Conservation (phyloP, 2,797 vertebrate species). For the Falco columbarius region DNA sequence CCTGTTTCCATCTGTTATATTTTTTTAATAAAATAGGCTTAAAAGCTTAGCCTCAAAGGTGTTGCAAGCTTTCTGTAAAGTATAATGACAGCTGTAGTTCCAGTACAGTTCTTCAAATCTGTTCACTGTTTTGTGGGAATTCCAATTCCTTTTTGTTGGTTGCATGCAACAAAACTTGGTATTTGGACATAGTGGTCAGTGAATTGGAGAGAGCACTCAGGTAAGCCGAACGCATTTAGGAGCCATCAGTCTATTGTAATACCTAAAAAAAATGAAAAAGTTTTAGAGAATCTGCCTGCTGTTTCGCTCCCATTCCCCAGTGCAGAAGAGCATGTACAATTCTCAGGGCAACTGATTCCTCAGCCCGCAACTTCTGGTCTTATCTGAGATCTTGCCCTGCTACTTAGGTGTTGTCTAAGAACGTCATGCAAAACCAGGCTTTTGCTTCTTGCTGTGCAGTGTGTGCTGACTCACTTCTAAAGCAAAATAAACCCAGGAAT, state of each 20-base stretch:
- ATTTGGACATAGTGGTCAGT: not conserved
- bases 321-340: not conserved
- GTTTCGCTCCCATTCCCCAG: not conserved
- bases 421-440: not conserved
- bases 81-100: slow-evolving; percentile 66
- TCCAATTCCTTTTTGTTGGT: not conserved
- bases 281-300: not conserved
- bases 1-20: slow-evolving; percentile 62
- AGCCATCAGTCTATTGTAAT: not conserved
- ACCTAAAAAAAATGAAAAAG: not conserved
- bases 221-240: not conserved
- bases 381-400: not conserved
- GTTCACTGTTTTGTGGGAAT: slow-evolving; percentile 33
- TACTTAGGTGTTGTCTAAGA: fast-evolving
- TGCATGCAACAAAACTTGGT: not conserved
- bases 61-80: slow-evolving; percentile 44
- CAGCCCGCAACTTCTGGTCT: not conserved
- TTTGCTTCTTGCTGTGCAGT: not conserved
- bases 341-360: not conserved
- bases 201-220: not conserved
- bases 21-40: slow-evolving; percentile 76
- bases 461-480: not conserved
- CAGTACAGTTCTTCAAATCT: slow-evolving; percentile 38
- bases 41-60: slow-evolving; percentile 71
- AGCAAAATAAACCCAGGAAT: not conserved